Evolutionary conservation across 2,888 invertebrate species (phyloP).

Genomic region (Brachynemurus nebulosus): DNA sequence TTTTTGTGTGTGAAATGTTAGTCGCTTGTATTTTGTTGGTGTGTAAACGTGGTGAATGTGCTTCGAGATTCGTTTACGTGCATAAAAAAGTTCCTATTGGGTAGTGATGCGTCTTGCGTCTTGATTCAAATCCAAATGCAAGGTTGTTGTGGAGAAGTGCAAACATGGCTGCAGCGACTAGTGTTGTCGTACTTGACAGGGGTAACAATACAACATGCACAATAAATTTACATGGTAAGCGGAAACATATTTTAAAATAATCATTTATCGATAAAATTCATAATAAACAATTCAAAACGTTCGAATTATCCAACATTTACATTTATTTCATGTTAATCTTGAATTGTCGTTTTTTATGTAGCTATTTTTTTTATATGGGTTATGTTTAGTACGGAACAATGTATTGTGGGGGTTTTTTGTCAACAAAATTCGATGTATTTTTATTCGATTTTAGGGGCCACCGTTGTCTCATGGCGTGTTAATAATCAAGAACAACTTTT

Average conservation of each 20-base stretch:
- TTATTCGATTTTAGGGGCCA: constrained; percentile 60
- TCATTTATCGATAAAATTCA: neutral
- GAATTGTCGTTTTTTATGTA: constrained; percentile 3
- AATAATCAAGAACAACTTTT: constrained; percentile 94
- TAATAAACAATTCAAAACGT: neutral
- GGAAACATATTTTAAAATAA: constrained; percentile 15
- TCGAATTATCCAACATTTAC: neutral
- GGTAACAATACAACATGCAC: constrained; percentile 95
- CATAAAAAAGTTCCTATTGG: too few species aligned
- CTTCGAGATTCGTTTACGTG: too few species aligned
- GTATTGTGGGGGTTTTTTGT: neutral
- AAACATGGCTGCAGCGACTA: constrained; percentile 55
- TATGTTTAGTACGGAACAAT: constrained; percentile 7
- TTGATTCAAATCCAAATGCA: too few species aligned
- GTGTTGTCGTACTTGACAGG: constrained; percentile 88
- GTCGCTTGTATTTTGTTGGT: too few species aligned
- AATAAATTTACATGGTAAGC: constrained; percentile 90
- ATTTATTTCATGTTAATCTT: neutral
- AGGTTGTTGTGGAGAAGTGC: too few species aligned
- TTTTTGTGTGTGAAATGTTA: too few species aligned
- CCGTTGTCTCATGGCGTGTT: constrained; percentile 91
- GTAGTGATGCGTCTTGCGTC: too few species aligned
- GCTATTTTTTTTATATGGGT: constrained; percentile 10
- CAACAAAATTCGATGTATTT: neutral
- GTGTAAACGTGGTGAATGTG: too few species aligned